These are phyloP conservation scores for Lingula anatina DNA, from an alignment of 2,888 invertebrate species.

Conservation along the genomic window DNA sequence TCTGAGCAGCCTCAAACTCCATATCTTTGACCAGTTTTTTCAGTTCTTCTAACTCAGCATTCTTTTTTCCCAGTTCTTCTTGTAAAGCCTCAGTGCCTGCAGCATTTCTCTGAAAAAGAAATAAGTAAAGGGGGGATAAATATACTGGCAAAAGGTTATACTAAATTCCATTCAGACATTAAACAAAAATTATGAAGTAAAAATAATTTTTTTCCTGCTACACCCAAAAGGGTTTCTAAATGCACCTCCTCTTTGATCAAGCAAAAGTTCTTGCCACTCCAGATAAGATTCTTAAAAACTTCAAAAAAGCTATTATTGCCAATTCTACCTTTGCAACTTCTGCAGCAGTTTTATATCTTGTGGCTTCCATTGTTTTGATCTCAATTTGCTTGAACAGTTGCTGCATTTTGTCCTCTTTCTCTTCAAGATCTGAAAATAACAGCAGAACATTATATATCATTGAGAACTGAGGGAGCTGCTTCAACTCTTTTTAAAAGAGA, in stretches of 20 bases:
- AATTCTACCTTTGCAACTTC: conserved; percentile 48
- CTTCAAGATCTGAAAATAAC: conserved; percentile 32
- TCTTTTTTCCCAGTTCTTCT: conserved; percentile 22
- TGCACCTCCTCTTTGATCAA: too few species aligned
- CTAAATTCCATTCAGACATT: too few species aligned
- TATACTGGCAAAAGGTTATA: too few species aligned
- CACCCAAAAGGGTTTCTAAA: too few species aligned
- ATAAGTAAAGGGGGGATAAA: background rate
- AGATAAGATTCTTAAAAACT: too few species aligned
- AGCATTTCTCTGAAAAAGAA: conserved; percentile 25
- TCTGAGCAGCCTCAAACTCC: conserved; percentile 25
- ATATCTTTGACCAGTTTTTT: conserved; percentile 22
- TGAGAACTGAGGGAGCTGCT: too few species aligned
- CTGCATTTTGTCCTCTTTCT: conserved; percentile 44
- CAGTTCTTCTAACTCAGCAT: conserved; percentile 28
- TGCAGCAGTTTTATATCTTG: conserved; percentile 40
- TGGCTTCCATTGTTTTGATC: conserved; percentile 35
- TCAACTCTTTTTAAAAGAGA: too few species aligned
- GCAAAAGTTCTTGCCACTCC: too few species aligned
- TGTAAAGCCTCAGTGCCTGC: conserved; percentile 25
- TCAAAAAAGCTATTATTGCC: too few species aligned
- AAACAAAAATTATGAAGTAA: too few species aligned
- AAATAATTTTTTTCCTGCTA: too few species aligned
- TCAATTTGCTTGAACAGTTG: conserved; percentile 40
- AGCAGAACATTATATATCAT: too few species aligned